Conservation (phyloP, 2,888 invertebrate genomes). For the Antitype chi region DNA sequence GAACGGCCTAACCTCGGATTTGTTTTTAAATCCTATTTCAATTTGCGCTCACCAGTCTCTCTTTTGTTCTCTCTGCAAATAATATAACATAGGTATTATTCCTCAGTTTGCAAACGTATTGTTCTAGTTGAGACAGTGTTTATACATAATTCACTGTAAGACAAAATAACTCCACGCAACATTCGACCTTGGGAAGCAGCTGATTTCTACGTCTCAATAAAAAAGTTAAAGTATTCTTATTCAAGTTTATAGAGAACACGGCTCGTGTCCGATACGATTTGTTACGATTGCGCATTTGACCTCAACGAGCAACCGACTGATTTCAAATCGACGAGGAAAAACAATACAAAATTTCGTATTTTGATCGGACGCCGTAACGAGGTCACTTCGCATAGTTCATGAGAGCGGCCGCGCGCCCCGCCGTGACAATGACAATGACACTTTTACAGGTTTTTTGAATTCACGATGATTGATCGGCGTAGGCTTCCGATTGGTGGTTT, state of each 20-base stretch:
- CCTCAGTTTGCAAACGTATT: conserved; percentile 67
- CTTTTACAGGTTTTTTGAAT: conserved; percentile 68
- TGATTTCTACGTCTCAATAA: conserved; percentile 77
- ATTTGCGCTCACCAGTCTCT: conserved; percentile 38
- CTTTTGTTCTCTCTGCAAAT: conserved; percentile 54
- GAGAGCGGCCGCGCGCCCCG: conserved; percentile 58
- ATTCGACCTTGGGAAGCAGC: conserved; percentile 73
- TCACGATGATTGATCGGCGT: conserved; percentile 61
- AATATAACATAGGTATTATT: conserved; percentile 40
- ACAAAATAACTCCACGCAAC: conserved; percentile 72
- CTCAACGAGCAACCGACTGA: conserved; percentile 71
- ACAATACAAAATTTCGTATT: conserved; percentile 75
- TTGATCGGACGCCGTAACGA: conserved; percentile 70
- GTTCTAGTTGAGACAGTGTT: conserved; percentile 62
- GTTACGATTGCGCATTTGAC: conserved; percentile 78
- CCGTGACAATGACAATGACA: conserved; percentile 79
- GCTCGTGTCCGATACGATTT: conserved; percentile 67
- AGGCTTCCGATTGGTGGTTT: conserved; percentile 60
- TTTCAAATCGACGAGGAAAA: conserved; percentile 82
- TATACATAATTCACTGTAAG: conserved; percentile 60
- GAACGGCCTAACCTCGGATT: conserved; percentile 53
- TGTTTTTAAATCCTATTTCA: conserved; percentile 55
- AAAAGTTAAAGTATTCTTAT: conserved; percentile 64
- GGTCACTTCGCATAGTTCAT: conserved; percentile 68
- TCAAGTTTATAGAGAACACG: conserved; percentile 57